Conservation (phyloP, 1,140 invertebrate species). For the Pseudomyrmex gracilis region DNA sequence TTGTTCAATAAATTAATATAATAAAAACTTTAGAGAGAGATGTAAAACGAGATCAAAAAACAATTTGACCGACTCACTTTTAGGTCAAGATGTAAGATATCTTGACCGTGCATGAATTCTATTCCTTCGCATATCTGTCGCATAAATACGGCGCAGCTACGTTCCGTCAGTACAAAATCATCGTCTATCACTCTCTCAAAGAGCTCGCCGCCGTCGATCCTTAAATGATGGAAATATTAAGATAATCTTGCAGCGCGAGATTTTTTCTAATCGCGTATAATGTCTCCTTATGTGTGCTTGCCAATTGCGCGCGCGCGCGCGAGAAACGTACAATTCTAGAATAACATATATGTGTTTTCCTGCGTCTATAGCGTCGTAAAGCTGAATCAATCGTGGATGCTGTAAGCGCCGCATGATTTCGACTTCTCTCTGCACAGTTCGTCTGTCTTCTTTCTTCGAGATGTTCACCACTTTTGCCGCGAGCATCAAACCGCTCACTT, state of each 20-base stretch:
- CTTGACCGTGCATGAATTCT: constrained; percentile 97
- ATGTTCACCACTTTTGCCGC: constrained; percentile 98
- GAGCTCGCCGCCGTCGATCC: constrained; percentile 97
- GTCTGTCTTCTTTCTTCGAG: constrained; percentile 93
- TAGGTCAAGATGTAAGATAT: constrained; percentile 98
- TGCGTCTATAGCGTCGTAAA: constrained; percentile 98
- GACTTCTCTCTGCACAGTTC: constrained; percentile 97
- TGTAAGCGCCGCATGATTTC: constrained; percentile 98
- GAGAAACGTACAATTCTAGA: constrained; percentile 95
- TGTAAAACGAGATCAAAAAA: no score
- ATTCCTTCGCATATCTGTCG: constrained; percentile 99
- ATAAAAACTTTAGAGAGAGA: no score
- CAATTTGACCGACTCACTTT: constrained; percentile 89
- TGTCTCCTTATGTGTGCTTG: neutral
- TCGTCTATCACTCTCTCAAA: constrained; percentile 99
- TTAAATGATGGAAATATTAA: constrained; percentile 51
- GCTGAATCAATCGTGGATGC: constrained; percentile 96
- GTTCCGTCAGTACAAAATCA: constrained; percentile 98
- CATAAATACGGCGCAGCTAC: constrained; percentile 97
- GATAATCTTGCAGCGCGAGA: constrained; percentile 6
- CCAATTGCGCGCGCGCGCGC: neutral
- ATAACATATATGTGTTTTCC: constrained; percentile 97
- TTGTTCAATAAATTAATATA: neutral
- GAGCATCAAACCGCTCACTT: constrained; percentile 91
- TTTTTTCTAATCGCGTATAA: constrained; percentile 16